Evolutionary conservation across 2,113 vertebrate genomes (phyloP), one percentile per base, ranked within the genome.

Genomic region (Rafetus swinhoei): DNA sequence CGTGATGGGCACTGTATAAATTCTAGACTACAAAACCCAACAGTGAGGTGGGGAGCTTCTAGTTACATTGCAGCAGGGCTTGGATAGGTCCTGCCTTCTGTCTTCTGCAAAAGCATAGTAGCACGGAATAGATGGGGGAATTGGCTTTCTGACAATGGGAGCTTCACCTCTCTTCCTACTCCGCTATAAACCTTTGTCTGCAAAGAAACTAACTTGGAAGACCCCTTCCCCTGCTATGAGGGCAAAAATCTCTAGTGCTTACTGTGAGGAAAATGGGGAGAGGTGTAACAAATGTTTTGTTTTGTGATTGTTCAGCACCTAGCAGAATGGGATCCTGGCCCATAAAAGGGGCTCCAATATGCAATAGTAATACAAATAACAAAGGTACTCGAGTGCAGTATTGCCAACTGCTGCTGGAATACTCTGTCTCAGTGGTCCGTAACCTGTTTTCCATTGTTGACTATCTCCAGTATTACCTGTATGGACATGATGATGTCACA

Each of bases 281-380:
- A 6, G 53, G 45, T 60, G 9, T 83, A 74, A 9, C 3, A 84
- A 72, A 53, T 76, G 27, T 2, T 45, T 22, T 50, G 2, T 24
- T 4, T 7, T 62, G 8, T 5, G 27, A 62, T 39, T 29, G 3
- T 45, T 1, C 0, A 1, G 6, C 86, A 29, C 7, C 32, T 54
- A 50, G 11, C 24, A 9, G 4, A 39, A 18, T 1, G 1, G 11
- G 0, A 1, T 82, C 80, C 4, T 52, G 52, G 27, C 13, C 56
- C 85, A 13, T 59, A 2, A n/a, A 74, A 25, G 6, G 39, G 85
- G 2, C 13, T 53, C 45, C 50, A 83, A 2, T 4, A 0, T 79
- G 39, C 84, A 72, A 22, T 0, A 0, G 3, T 87, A 7, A 39
- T 39, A 35, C 16, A 56, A 45, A 59, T 25, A 59, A 59, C 24